phyloP scores from a whole-genome alignment of 2,113 vertebrate species.

The Uria aalge region DNA sequence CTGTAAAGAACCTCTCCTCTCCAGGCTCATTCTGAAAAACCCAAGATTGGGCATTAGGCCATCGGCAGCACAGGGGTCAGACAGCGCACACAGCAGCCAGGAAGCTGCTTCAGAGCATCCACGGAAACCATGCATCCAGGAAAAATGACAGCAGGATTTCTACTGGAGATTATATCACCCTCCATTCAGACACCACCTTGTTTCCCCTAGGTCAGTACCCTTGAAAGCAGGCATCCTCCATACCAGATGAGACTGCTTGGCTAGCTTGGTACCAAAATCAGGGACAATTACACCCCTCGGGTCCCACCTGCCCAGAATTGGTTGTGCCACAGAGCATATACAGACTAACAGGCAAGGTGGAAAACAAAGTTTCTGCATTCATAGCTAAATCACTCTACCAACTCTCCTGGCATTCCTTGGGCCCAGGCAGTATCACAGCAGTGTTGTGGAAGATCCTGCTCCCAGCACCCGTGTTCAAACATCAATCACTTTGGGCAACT shows the following conservation, averaged over 20 bases:
- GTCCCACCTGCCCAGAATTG: background rate
- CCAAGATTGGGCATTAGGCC: background rate
- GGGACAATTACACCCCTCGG: background rate
- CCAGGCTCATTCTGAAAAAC: slow-evolving; percentile 72
- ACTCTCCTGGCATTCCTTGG: background rate
- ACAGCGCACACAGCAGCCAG: background rate
- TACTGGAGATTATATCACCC: background rate
- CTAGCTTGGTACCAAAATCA: background rate
- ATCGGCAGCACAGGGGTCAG: background rate
- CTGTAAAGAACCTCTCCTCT: slow-evolving; percentile 70
- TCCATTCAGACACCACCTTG: background rate
- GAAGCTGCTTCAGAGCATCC: background rate
- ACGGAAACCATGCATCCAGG: background rate
- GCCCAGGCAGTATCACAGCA: background rate
- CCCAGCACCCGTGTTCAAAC: background rate
- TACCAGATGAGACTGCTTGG: background rate
- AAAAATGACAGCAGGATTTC: background rate
- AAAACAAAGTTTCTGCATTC: background rate
- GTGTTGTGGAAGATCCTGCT: background rate
- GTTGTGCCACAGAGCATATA: background rate
- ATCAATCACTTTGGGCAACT: background rate
- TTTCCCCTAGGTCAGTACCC: background rate
- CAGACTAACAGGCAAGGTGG: background rate
- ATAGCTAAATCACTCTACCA: background rate
- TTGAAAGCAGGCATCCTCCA: background rate